phyloP scores from a whole-genome alignment of 1,140 invertebrate genomes.

The Diuraphis noxia region DNA sequence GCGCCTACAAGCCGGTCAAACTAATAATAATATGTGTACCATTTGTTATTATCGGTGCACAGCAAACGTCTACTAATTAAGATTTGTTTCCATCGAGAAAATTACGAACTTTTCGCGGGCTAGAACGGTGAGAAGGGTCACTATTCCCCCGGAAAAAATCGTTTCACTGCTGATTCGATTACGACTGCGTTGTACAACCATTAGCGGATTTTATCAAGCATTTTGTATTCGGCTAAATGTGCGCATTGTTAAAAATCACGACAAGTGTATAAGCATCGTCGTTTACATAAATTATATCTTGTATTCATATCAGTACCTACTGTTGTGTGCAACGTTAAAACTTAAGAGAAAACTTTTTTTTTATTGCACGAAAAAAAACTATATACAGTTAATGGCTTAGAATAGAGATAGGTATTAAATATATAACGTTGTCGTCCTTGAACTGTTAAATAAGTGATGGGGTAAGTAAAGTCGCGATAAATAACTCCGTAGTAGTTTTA shows the following conservation, averaged over 20 bases:
- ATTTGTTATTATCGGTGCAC: neutral
- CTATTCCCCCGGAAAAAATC: neutral
- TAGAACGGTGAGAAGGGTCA: neutral
- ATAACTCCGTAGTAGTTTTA: neutral
- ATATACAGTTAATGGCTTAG: neutral
- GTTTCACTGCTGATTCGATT: neutral
- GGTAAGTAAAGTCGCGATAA: neutral
- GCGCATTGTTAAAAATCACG: neutral
- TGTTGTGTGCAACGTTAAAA: neutral
- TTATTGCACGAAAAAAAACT: neutral
- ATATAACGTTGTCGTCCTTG: conserved; percentile 6
- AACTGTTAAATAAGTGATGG: conserved; percentile 11
- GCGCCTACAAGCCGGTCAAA: neutral
- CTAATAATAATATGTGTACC: neutral
- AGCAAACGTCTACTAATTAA: neutral
- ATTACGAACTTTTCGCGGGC: neutral
- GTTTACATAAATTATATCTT: neutral
- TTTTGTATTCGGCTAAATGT: neutral
- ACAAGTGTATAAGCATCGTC: neutral
- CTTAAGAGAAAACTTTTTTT: conserved; percentile 33
- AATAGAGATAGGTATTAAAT: conserved; percentile 19
- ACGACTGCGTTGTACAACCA: neutral
- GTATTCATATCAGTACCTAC: neutral
- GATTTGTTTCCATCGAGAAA: conserved; percentile 13
- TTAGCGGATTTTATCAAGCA: neutral